Percentiles rank a stretch among this genome's conserved stretches.
Conservation (phyloP, 2,797 vertebrate genomes). For the Neomorphus geoffroyi region DNA sequence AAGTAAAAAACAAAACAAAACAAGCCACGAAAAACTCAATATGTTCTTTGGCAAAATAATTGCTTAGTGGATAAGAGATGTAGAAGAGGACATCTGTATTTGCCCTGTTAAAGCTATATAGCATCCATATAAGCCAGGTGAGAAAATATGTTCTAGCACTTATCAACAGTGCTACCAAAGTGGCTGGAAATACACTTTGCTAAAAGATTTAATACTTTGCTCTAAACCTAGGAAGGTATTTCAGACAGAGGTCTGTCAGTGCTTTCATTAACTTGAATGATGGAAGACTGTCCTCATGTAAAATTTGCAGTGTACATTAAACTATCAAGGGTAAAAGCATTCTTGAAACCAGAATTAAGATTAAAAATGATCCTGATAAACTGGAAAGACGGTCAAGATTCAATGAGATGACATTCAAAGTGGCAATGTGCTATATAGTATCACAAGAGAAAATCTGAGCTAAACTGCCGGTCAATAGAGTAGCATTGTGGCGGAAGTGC, state of each 20-base stretch:
- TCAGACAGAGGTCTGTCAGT: neutral
- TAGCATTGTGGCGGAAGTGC: neutral
- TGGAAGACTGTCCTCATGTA: neutral
- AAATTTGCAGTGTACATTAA: slow-evolving; percentile 7
- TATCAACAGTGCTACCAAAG: neutral
- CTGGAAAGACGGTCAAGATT: neutral
- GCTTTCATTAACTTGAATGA: slow-evolving; percentile 32
- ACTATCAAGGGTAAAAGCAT: neutral
- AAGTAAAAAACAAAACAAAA: neutral
- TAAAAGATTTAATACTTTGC: neutral
- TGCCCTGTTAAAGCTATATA: neutral
- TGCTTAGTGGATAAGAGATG: neutral
- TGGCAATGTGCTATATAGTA: neutral
- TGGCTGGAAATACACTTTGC: neutral
- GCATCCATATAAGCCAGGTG: neutral
- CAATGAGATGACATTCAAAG: neutral
- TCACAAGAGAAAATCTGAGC: neutral
- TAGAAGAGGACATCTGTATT: neutral
- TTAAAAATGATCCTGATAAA: neutral
- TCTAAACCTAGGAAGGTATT: neutral
- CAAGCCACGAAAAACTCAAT: neutral
- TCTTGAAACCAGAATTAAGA: neutral
- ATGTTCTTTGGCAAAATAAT: neutral
- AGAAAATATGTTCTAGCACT: neutral
- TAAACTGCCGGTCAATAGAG: neutral